Conservation (phyloP, 2,113 vertebrate genomes). For the Mola mola region DNA sequence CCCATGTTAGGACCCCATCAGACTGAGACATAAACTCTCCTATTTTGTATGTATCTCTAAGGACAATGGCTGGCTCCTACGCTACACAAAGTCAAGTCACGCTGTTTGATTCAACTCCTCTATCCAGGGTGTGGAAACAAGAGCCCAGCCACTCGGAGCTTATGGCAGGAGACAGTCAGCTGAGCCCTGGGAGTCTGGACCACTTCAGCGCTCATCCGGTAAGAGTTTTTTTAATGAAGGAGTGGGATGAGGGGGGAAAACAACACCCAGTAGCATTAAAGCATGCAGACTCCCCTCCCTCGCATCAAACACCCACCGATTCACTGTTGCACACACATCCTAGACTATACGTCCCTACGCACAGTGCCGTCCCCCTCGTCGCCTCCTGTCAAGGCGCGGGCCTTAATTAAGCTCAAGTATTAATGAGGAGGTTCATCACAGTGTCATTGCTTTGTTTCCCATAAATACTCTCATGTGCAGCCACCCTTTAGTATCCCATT, state of each 20-base stretch:
- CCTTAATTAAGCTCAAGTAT: conserved; percentile 77
- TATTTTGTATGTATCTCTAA: background rate
- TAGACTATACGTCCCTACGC: background rate
- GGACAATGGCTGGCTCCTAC: conserved; percentile 13
- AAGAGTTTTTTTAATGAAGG: conserved; percentile 35
- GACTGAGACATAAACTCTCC: conserved; percentile 21
- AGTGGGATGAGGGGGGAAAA: background rate
- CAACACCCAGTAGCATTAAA: conserved; percentile 12
- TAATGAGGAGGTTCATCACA: conserved; percentile 73
- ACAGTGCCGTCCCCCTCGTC: conserved; percentile 26
- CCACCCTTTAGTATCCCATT: conserved; percentile 34
- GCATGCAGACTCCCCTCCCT: conserved; percentile 34
- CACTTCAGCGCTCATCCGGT: conserved; percentile 17
- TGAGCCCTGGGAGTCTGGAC: conserved; percentile 41
- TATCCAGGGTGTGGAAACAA: conserved; percentile 50
- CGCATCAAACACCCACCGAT: conserved; percentile 35
- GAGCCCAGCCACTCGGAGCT: conserved; percentile 30
- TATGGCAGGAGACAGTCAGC: conserved; percentile 43
- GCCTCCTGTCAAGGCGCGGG: conserved; percentile 50
- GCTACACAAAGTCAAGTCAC: conserved; percentile 24
- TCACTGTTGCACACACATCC: background rate
- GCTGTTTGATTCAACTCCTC: conserved; percentile 47
- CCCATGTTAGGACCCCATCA: too few species aligned
- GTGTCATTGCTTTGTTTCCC: conserved; percentile 72
- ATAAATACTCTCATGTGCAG: conserved; percentile 64